Evolutionary conservation across 2,888 invertebrate genomes (phyloP), one percentile per base, ranked within the genome.

Genomic region (Plebejus argus): DNA sequence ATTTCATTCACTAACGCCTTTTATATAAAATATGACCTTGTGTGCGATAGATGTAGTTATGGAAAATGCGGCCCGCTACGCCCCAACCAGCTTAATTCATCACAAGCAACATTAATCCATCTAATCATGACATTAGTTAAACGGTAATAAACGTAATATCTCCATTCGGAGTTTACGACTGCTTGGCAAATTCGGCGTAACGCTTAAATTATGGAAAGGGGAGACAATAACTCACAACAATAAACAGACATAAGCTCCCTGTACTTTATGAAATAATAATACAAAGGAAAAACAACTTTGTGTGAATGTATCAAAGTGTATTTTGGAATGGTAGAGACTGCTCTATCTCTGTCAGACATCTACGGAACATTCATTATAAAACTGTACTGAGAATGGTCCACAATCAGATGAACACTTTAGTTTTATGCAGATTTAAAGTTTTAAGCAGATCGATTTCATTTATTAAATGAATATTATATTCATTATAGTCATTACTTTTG

Each of bases 181-280:
- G 33, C 70, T 61, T 76, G 66, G 18, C 28, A 76, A 76, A 76
- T 76, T 76, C n/a, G 49, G 76, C 61, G n/a, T 71, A 71, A 18
- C 61, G 39, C 18, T 20, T 71, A 66, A 79, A 83, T 82, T 82
- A 80, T 79, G 78, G 80, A 80, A 83, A 82, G 81, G 83, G 82
- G 81, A 80, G 78, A 82, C 82, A 81, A 85, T 87, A 90, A 89
- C 82, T 91, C 88, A 90, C 86, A 83, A 84, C 83, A 84, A 87
- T 87, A 86, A 88, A 88, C 88, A 86, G 86, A 82, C 78, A 81
- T 89, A 89, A 90, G 90, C 89, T 84, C 66, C 66, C 66, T 33
- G 66, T 66, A 28, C 61, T 28, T 33, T 66, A 33, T 66, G 33
- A 66, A 28, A 66, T 66, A 18, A 28, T 66, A 33, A 28, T 2